Conservation (phyloP, 2,797 vertebrate species). For the Oophaga sylvatica region DNA sequence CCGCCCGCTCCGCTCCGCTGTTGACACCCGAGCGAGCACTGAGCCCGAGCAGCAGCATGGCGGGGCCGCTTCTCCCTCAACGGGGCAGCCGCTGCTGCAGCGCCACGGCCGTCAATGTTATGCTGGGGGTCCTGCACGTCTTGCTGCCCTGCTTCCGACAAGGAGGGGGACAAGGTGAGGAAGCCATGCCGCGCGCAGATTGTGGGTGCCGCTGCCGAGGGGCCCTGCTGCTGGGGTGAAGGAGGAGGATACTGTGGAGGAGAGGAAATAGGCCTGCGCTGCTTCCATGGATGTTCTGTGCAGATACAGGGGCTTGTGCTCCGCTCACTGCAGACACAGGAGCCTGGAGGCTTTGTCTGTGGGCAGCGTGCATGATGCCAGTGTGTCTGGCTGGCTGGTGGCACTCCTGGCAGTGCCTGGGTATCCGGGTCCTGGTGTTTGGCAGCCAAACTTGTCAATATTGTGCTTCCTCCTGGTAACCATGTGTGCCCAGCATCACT, state of each 20-base stretch:
- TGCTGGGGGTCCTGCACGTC: conserved; percentile 86
- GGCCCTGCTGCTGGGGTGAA: not conserved
- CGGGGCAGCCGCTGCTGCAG: conserved; percentile 83
- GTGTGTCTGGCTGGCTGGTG: not conserved
- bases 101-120: conserved; percentile 88
- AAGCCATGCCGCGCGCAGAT: conserved; percentile 56
- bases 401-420: too few relatives aligned
- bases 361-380: conserved; percentile 13
- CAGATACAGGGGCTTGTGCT: not conserved
- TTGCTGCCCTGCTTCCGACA: conserved; percentile 84
- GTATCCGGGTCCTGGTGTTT: not conserved
- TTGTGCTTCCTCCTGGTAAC: not conserved
- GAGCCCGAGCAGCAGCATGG: conserved; percentile 83
- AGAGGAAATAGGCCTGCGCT: not conserved
- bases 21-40: conserved; percentile 62
- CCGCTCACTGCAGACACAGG: not conserved
- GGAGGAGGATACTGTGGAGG: not conserved
- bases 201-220: conserved; percentile 2
- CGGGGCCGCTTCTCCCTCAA: conserved; percentile 85
- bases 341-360: not conserved
- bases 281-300: not conserved
- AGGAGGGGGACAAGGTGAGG: conserved; percentile 89
- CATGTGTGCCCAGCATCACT: conserved; percentile 21
- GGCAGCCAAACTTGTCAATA: not conserved
- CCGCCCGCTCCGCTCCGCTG: conserved; percentile 64